Conservation (phyloP, 2,113 vertebrate species). For the Scopus umbretta region DNA sequence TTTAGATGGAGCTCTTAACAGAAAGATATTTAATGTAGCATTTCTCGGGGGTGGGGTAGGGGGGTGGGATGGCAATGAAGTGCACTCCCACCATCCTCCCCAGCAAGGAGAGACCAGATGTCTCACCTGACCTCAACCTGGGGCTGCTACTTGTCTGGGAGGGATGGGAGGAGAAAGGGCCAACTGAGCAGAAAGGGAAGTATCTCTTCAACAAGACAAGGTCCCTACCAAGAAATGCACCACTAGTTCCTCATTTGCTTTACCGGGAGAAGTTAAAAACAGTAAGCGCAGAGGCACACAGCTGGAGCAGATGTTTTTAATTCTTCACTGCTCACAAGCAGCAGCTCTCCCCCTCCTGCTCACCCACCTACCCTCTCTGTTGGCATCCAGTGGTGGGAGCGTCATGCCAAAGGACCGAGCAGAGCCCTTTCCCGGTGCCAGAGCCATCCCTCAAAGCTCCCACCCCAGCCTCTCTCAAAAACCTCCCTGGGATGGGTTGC, state of each 20-base stretch:
- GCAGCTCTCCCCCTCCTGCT: not conserved
- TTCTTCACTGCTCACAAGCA: not conserved
- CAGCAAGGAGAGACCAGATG: not conserved
- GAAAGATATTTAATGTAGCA: not conserved
- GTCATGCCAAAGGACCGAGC: not conserved
- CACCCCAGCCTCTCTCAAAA: not conserved
- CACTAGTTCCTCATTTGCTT: not conserved
- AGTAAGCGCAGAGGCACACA: not conserved
- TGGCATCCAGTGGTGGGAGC: not conserved
- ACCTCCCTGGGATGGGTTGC: not conserved
- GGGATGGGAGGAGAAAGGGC: not conserved
- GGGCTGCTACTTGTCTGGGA: not conserved
- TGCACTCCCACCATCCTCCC: not conserved
- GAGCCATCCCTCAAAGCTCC: not conserved
- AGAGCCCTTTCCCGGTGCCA: not conserved
- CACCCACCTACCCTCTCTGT: not conserved
- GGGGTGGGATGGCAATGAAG: too few relatives aligned
- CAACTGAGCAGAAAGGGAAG: not conserved
- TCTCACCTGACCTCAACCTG: not conserved
- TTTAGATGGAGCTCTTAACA: not conserved
- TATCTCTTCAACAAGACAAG: not conserved
- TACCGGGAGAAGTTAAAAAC: not conserved
- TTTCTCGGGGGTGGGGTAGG: not conserved
- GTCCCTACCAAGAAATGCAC: not conserved
- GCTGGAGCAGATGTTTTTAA: not conserved